Base-by-base conservation (phyloP, 1,140 invertebrate genomes). In the Parasteatoda tepidariorum region DNA sequence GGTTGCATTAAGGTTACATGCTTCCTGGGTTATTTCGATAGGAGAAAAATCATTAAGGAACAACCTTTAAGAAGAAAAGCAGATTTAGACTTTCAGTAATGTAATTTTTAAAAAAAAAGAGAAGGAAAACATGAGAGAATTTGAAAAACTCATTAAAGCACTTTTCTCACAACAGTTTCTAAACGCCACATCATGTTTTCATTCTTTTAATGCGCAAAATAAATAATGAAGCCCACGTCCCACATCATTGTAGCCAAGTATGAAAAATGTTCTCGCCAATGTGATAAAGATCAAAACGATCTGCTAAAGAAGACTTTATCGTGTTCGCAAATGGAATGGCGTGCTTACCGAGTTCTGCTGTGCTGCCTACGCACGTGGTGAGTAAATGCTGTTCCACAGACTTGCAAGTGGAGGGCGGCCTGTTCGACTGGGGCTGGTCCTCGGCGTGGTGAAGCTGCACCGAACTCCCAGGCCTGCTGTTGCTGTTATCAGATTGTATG, bases 321-420 rank as follows among this genome's bases (percentile, higher is more conserved):
- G 18, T 48, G 38, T n/a, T n/a, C n/a, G n/a, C n/a, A n/a, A 41
- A 24, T 38, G 31, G 33, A 67, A 22, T n/a, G 22, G 15, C 34
- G 18, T 9, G 24, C 64, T 81, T 68, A 84, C 85, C 86, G 22
- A 87, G 73, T 75, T 87, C 84, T 28, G 90, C 89, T 38, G 95
- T 91, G 2, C 94, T 95, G 22, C 95, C 95, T 9, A 96, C 95
- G 86, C 95, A 97, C 4, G 95, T 97, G 0, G 95, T 96, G 85
- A 96, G 89, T 41, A 96, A 89, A 57, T 93, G 93, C 24, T 95
- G 93, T 86, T 94, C 93, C 83, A 90, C 88, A 73, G 89, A 88
- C 86, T 90, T 90, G 22, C 86, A 90, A 83, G 85, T 86, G 85
- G 70, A 26, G 13, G 73, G 74, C 24, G 26, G 34, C 71, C 55